These are phyloP conservation scores for Sylvilagus floridanus DNA, from an alignment of 2,797 vertebrate genomes.

Conservation along the genomic window DNA sequence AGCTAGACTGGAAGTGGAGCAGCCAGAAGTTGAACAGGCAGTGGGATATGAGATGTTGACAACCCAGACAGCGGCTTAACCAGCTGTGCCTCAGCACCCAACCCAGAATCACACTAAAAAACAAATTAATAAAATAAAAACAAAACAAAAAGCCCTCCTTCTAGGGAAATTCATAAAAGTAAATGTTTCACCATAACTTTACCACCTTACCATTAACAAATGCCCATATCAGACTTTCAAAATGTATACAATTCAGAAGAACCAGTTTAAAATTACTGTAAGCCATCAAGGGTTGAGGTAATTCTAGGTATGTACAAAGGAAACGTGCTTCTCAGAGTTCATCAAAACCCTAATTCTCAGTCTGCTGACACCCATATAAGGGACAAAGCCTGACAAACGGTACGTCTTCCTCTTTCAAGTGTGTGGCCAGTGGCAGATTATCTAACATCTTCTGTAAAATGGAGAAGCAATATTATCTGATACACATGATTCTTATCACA, in stretches of 20 bases:
- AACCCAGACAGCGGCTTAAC: too few species aligned
- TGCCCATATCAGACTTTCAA: not conserved
- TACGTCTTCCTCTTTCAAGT: not conserved
- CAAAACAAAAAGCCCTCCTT: not conserved
- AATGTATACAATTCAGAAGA: not conserved
- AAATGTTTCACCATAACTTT: not conserved
- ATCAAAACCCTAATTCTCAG: not conserved
- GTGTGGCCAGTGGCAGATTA: not conserved
- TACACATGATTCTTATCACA: not conserved
- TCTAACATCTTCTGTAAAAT: not conserved
- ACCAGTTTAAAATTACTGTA: not conserved
- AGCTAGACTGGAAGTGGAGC: too few species aligned
- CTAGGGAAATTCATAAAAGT: not conserved
- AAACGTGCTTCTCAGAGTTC: not conserved
- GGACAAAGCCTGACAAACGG: not conserved
- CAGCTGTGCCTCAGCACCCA: too few species aligned
- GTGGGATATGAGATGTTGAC: too few species aligned
- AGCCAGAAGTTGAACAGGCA: too few species aligned
- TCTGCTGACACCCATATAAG: not conserved
- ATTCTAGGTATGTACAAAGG: not conserved
- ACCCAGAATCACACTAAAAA: too few species aligned
- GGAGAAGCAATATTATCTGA: not conserved
- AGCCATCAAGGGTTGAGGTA: not conserved
- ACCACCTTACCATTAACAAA: not conserved
- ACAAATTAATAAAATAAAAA: too few species aligned